Percentiles rank a stretch among this genome's conserved stretches.
phyloP scores from a whole-genome alignment of 2,797 vertebrate genomes.

The Molossus alvarezi region DNA sequence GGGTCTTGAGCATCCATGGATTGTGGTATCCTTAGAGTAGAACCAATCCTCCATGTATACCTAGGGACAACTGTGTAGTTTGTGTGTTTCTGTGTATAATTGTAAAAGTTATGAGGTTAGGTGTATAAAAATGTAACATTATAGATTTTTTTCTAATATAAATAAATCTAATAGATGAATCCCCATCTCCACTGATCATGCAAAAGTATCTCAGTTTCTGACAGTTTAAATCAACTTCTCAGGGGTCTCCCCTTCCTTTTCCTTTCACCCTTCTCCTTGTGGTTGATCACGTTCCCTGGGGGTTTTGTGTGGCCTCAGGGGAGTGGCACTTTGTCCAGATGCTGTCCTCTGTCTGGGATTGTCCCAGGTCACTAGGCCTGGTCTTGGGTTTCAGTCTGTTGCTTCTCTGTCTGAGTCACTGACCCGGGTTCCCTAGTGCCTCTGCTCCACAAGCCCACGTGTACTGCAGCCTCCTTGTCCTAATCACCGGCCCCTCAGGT shows the following conservation, averaged over 20 bases:
- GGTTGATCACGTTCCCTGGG: neutral
- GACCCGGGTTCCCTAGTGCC: no score
- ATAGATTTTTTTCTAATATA: neutral
- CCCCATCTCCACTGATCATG: neutral
- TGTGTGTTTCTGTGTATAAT: neutral
- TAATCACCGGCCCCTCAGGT: neutral
- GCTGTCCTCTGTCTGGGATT: neutral
- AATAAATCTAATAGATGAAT: neutral
- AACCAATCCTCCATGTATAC: neutral
- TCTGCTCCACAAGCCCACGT: neutral
- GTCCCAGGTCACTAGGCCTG: neutral
- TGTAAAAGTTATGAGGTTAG: neutral
- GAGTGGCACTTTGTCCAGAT: neutral
- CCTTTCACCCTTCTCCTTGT: neutral
- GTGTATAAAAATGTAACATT: neutral
- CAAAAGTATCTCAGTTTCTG: neutral
- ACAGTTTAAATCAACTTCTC: neutral
- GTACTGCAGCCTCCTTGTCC: neutral
- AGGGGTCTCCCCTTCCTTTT: neutral
- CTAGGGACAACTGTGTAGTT: neutral
- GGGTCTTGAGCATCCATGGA: neutral
- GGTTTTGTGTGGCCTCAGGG: neutral
- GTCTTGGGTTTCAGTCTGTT: neutral
- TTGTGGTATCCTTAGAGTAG: neutral
- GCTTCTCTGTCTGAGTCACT: neutral